phyloP scores from a whole-genome alignment of 2,797 vertebrate species.

The Psittacula derbiana region DNA sequence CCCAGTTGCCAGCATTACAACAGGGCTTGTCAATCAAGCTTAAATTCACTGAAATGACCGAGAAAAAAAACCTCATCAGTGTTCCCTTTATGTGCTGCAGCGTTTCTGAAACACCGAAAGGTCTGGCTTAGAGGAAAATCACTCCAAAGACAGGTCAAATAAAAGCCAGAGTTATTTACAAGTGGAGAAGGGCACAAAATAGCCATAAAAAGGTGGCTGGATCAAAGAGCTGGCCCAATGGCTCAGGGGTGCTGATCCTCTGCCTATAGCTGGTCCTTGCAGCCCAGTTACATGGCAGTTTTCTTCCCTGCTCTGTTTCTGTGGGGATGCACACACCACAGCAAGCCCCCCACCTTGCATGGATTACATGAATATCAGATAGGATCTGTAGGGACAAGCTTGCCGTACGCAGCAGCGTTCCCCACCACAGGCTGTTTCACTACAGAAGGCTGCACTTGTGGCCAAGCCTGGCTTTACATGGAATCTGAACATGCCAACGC shows the following conservation, averaged over 20 bases:
- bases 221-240: neutral
- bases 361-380: fast-evolving
- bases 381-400: neutral
- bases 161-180: conserved; percentile 36
- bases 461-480: neutral
- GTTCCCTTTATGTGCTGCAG: neutral
- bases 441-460: neutral
- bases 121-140: conserved; percentile 21
- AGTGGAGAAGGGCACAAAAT: neutral
- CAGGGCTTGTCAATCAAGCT: conserved; percentile 1
- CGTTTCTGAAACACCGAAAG: neutral
- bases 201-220: neutral
- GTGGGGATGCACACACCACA: neutral
- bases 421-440: neutral
- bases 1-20: neutral
- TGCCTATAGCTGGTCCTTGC: neutral
- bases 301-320: neutral
- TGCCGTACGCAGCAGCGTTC: fast-evolving
- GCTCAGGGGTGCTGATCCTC: neutral
- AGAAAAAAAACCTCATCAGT: neutral
- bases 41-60: neutral
- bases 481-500: fast-evolving
- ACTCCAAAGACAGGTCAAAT: neutral
- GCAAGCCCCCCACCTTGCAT: neutral
- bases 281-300: neutral